Percentiles rank a stretch among this genome's conserved stretches.
These are phyloP conservation scores for Chanos chanos DNA, from an alignment of 2,797 vertebrate species.

Conservation along the genomic window DNA sequence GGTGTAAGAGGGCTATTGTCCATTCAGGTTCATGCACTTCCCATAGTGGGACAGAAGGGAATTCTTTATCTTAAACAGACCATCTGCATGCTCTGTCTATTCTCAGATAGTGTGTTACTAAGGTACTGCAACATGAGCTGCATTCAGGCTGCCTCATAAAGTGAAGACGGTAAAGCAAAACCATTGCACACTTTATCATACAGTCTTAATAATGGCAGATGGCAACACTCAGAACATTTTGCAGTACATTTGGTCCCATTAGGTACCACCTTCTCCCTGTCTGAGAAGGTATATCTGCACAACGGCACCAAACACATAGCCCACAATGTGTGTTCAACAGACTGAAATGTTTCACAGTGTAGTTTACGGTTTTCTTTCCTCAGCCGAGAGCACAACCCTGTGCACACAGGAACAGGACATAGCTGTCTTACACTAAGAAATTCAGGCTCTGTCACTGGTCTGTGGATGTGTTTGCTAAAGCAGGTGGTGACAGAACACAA, in stretches of 20 bases:
- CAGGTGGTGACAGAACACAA: constrained; percentile 4
- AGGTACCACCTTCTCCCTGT: too few species aligned
- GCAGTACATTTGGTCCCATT: too few species aligned
- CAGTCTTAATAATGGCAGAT: constrained; percentile 47
- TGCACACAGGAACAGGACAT: neutral
- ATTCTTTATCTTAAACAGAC: constrained; percentile 36
- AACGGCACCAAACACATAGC: too few species aligned
- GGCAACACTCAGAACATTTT: neutral
- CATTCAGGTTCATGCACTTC: constrained; percentile 34
- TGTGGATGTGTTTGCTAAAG: constrained; percentile 24
- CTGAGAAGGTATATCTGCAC: too few species aligned
- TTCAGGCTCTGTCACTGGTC: constrained; percentile 28
- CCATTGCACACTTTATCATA: constrained; percentile 60
- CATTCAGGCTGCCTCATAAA: constrained; percentile 45
- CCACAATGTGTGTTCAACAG: too few species aligned
- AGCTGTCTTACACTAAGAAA: too few species aligned
- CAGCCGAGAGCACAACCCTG: too few species aligned
- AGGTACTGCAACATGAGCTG: neutral
- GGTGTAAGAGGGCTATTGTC: constrained; percentile 40
- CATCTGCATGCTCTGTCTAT: constrained; percentile 33
- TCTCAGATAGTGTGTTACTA: constrained; percentile 29
- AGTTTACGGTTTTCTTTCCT: too few species aligned
- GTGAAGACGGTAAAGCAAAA: constrained; percentile 51
- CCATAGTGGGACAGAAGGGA: constrained; percentile 31
- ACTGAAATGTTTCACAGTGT: too few species aligned